Evolutionary conservation across 2,797 vertebrate genomes (phyloP).

Genomic region (Myoxocephalus aenaeus): DNA sequence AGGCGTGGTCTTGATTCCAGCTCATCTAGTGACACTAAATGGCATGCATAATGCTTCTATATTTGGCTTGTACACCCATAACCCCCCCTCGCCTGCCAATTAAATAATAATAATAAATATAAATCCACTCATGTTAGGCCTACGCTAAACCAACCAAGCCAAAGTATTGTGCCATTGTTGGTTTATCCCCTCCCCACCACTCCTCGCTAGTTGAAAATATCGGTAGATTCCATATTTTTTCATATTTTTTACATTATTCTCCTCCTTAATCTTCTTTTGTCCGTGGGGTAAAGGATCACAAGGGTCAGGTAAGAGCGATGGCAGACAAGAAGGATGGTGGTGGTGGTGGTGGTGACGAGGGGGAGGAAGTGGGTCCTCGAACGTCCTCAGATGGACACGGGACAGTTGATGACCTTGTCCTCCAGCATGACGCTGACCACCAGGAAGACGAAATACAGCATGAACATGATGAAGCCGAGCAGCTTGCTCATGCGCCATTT

Average conservation of each 20-base stretch:
- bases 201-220: conserved; percentile 42
- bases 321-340: conserved; percentile 55
- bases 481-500: conserved; percentile 99
- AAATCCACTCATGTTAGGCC: conserved; percentile 59
- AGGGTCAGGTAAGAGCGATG: conserved; percentile 50
- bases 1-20: conserved; percentile 41
- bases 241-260: background rate
- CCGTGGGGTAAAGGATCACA: conserved; percentile 54
- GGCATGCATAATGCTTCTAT: conserved; percentile 74
- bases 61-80: conserved; percentile 51
- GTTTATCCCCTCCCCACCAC: conserved; percentile 32
- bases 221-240: conserved; percentile 4
- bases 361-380: conserved; percentile 8
- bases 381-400: conserved; percentile 89
- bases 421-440: conserved; percentile 97
- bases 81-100: conserved; percentile 38
- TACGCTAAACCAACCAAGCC: conserved; percentile 43
- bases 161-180: conserved; percentile 49
- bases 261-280: conserved; percentile 32
- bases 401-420: conserved; percentile 92
- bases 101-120: conserved; percentile 52
- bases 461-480: conserved; percentile 95
- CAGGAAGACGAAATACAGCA: conserved; percentile 96
- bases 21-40: conserved; percentile 63
- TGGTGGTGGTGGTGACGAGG: conserved; percentile 13